A percentile compares a stretch with the other conserved stretches of the same genome.
These are phyloP conservation scores for Tachycineta bicolor DNA, from an alignment of 2,113 vertebrate genomes.

Conservation along the genomic window DNA sequence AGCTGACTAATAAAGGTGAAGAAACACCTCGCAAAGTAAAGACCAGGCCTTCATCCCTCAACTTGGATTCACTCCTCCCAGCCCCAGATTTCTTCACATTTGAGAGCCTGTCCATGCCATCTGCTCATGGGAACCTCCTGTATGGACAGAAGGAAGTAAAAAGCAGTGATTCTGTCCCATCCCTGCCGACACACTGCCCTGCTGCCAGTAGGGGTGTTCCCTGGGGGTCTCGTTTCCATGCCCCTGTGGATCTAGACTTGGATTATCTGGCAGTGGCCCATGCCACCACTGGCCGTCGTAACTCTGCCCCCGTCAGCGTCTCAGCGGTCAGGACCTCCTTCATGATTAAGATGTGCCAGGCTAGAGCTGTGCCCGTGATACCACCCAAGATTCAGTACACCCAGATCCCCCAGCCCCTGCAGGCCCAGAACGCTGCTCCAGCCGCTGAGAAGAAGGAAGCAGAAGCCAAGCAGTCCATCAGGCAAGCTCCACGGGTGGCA, in stretches of 20 bases:
- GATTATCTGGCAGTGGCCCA: constrained; percentile 72
- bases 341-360: constrained; percentile 96
- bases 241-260: constrained; percentile 51
- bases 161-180: constrained; percentile 65
- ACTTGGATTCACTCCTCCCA: constrained; percentile 70
- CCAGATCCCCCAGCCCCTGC: constrained; percentile 87
- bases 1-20: constrained; percentile 32
- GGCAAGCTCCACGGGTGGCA: constrained; percentile 18
- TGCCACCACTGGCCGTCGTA: constrained; percentile 81
- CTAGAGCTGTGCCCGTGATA: constrained; percentile 91
- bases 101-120: constrained; percentile 61
- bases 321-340: constrained; percentile 92
- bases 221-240: constrained; percentile 65
- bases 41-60: constrained; percentile 79
- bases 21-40: constrained; percentile 66
- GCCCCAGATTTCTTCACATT: constrained; percentile 70
- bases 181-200: constrained; percentile 37
- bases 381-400: constrained; percentile 95
- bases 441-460: constrained; percentile 65
- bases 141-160: constrained; percentile 68
- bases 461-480: constrained; percentile 39
- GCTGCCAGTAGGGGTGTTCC: constrained; percentile 33
- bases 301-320: constrained; percentile 93
- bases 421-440: constrained; percentile 66
- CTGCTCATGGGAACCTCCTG: constrained; percentile 46